Evolutionary conservation across 2,888 invertebrate genomes (phyloP).

Genomic region (Machimus rusticus): DNA sequence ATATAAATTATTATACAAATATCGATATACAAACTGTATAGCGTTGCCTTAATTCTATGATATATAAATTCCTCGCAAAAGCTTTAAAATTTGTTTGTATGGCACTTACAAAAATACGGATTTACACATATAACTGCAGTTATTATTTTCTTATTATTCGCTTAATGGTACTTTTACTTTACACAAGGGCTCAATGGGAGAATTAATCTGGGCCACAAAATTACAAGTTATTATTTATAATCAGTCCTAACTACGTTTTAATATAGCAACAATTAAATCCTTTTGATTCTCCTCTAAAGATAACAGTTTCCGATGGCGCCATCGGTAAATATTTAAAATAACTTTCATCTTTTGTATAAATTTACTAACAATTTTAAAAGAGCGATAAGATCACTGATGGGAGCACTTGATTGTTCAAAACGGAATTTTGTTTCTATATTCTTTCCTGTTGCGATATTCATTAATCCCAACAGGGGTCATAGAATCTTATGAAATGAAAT

Average conservation of each 20-base stretch:
- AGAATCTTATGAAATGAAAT: neutral
- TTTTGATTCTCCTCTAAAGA: neutral
- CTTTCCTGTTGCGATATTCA: neutral
- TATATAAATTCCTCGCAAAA: constrained; percentile 39
- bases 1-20: constrained; percentile 21
- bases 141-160: constrained; percentile 2
- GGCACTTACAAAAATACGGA: constrained; percentile 45
- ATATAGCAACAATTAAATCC: neutral
- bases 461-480: neutral
- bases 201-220: neutral
- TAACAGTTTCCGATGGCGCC: neutral
- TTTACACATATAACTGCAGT: constrained; percentile 42
- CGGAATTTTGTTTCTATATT: neutral
- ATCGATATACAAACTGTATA: constrained; percentile 28
- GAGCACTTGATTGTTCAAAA: neutral
- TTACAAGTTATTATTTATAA: constrained; percentile 7
- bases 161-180: neutral
- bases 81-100: constrained; percentile 47
- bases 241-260: neutral
- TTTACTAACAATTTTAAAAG: neutral
- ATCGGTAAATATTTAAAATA: neutral
- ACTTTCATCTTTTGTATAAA: neutral
- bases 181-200: neutral
- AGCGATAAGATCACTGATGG: neutral
- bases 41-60: constrained; percentile 9